Evolutionary conservation across 2,888 invertebrate species (phyloP).

Genomic region (Diogma glabrata): DNA sequence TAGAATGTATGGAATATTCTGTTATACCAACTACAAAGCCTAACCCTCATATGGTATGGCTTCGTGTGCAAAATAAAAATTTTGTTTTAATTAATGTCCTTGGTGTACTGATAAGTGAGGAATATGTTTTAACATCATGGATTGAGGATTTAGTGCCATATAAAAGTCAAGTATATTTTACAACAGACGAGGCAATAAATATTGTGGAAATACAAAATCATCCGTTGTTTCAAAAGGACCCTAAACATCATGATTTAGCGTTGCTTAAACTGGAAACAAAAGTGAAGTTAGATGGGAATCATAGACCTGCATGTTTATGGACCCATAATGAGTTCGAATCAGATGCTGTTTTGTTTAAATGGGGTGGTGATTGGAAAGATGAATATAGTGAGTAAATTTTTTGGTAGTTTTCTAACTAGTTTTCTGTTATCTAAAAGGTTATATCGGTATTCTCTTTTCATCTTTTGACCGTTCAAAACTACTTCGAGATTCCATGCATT

Average conservation of each 20-base stretch:
- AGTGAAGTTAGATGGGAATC: not conserved
- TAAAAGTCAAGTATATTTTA: slow-evolving; percentile 4
- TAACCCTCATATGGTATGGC: not conserved
- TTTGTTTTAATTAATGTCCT: too few relatives aligned
- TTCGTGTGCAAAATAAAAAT: too few relatives aligned
- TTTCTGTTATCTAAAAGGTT: too few relatives aligned
- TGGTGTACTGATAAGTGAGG: not conserved
- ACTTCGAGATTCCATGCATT: too few relatives aligned
- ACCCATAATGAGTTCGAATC: not conserved
- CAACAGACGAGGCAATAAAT: not conserved
- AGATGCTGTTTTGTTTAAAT: not conserved
- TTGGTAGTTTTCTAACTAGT: not conserved
- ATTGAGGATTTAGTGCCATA: not conserved
- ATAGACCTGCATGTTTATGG: not conserved
- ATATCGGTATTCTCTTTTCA: too few relatives aligned
- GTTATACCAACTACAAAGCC: not conserved
- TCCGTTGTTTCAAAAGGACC: slow-evolving; percentile 1
- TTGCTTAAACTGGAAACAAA: not conserved
- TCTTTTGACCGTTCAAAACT: too few relatives aligned
- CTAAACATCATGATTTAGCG: not conserved
- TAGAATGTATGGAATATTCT: not conserved
- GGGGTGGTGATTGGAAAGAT: not conserved
- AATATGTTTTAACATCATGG: not conserved
- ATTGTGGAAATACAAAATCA: not conserved
- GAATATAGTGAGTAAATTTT: not conserved